Base-by-base conservation (phyloP, 2,797 vertebrate species). In the Spheniscus humboldti region DNA sequence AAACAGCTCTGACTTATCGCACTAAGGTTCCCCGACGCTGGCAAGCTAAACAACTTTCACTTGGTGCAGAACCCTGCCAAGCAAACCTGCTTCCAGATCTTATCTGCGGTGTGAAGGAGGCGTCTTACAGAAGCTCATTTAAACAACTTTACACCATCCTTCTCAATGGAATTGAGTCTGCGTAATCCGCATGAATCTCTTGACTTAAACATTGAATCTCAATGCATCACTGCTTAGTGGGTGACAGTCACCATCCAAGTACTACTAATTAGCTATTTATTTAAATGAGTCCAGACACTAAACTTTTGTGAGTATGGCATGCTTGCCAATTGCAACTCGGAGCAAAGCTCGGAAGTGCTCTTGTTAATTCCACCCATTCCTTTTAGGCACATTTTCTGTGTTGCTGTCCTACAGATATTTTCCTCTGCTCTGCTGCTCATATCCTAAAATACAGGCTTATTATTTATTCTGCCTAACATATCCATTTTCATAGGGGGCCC, bases 261-360 rank as follows among this genome's bases (percentile, higher is more conserved):
- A 60, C 50, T 81, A 30, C 67, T 91, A 76, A 91, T 92, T 86
- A 86, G 73, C 23, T 88, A 45, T 92, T 91, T 79, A 73, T 94
- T 90, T 86, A 85, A 89, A 79, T 63, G 64, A 83, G 22, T 35
- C 14, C 27, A 6, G 28, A 19, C 64, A 27, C 12, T 57, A 50
- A 91, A 77, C 23, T 86, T 75, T 5, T 45, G 43, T 80, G 55
- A 94, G 52, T 25, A 9, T 25, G 20, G 25, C 7, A 6, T 18
- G 50, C 80, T 66, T 95, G 72, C 73, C 73, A 59, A 7, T 35
- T 76, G 66, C 35, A 63, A 48, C 73, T 86, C 4, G 2, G 66
- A 88, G 55, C 25, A 81, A 33, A 86, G n/a, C 69, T 96, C 88
- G 86, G 50, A 77, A 78, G 62, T 50, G 41, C 64, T 81, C 59